Conservation (phyloP, 2,888 invertebrate genomes). For the Mactromeris polynyma region DNA sequence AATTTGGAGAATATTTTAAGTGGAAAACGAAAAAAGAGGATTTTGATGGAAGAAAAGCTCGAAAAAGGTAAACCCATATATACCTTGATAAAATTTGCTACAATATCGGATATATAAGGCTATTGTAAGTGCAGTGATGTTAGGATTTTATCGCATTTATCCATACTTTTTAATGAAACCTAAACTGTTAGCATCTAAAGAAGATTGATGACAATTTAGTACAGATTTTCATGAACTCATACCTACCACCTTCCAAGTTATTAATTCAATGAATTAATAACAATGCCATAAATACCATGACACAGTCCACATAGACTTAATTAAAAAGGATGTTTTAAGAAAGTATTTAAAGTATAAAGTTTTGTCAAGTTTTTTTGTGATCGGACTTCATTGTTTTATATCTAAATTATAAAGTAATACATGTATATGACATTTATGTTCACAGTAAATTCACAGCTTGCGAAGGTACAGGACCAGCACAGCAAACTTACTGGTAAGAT, state of each 20-base stretch:
- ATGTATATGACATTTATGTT: conserved; percentile 38
- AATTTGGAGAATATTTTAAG: conserved; percentile 72
- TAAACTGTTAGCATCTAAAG: background rate
- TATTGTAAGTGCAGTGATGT: background rate
- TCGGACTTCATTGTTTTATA: background rate
- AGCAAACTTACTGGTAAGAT: conserved; percentile 73
- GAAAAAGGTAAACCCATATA: conserved; percentile 62
- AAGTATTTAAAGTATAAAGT: too few relatives aligned
- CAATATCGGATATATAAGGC: too few relatives aligned
- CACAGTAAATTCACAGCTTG: conserved; percentile 70
- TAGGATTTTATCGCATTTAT: background rate
- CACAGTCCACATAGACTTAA: background rate
- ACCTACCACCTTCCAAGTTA: too few relatives aligned
- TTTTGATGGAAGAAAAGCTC: conserved; percentile 65
- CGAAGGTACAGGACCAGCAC: conserved; percentile 71
- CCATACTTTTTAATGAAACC: background rate
- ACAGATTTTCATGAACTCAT: too few relatives aligned
- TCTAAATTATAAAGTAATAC: background rate
- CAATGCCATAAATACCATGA: background rate
- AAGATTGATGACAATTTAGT: background rate
- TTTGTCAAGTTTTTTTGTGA: too few relatives aligned
- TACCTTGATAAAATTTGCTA: too few relatives aligned
- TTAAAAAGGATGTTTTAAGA: background rate
- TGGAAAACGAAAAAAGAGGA: conserved; percentile 70
- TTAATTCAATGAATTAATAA: too few relatives aligned